phyloP scores from a whole-genome alignment of 1,140 invertebrate species.

The Bemisia tabaci region DNA sequence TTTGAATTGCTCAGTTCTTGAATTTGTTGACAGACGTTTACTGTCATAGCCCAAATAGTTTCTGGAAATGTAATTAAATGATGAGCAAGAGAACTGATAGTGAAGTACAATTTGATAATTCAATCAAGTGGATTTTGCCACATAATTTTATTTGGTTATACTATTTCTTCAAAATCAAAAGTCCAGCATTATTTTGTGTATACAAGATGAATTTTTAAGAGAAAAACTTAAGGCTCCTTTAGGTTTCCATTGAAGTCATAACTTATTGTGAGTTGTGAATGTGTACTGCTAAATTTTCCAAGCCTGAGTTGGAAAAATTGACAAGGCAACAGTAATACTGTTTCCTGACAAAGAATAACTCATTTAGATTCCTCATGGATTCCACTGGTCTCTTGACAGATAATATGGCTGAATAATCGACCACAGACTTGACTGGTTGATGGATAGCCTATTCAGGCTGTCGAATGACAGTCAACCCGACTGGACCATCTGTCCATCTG shows the following conservation, averaged over 20 bases:
- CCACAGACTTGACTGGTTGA: background rate
- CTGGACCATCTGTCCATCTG: background rate
- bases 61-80: too few relatives aligned
- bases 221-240: too few relatives aligned
- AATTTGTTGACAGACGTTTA: slow-evolving; percentile 25
- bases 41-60: slow-evolving; percentile 26
- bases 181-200: too few relatives aligned
- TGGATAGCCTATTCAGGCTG: background rate
- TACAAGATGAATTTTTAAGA: too few relatives aligned
- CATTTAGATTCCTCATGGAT: too few relatives aligned
- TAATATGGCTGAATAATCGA: background rate
- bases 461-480: background rate
- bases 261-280: too few relatives aligned
- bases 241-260: too few relatives aligned
- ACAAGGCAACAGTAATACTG: too few relatives aligned
- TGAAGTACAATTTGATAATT: background rate
- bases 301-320: too few relatives aligned
- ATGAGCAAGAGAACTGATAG: slow-evolving; percentile 2
- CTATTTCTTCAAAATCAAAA: background rate
- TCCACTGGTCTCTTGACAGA: background rate
- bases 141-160: background rate
- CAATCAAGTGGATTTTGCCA: background rate
- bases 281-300: too few relatives aligned
- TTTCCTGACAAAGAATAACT: too few relatives aligned
- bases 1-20: slow-evolving; percentile 21